Base-by-base conservation (phyloP, 2,797 vertebrate species). In the Lates japonicus region DNA sequence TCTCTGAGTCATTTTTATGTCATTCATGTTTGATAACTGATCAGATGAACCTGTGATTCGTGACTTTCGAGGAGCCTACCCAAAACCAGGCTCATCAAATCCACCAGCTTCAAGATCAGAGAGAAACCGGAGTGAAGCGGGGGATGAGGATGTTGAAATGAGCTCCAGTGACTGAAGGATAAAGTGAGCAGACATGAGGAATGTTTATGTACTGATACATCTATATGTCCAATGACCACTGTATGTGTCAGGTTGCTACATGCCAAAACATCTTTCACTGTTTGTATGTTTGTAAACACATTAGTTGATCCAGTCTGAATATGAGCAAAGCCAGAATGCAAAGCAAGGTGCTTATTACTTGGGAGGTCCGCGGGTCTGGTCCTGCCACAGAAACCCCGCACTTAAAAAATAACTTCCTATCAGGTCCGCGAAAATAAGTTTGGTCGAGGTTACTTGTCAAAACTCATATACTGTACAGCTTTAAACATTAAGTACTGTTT, bases 81-180 rank as follows among this genome's bases (percentile, higher is more conserved):
- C 7, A 86, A 78, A 80, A 77, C 61, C 20, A 71, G 49, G n/a
- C 74, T 89, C 44, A 86, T 91, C 58, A 92, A 87, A 84, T 91
- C 76, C 88, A 91, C 72, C 84, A 82, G 2, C 46, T 90, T 22
- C 74, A 76, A 65, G 73, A 83, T 78, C 87, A 1, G 77, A 91
- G 22, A 67, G 70, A 66, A 54, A 70, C 16, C 39, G 2, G 0
- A 39, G 62, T 55, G 78, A 78, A 31, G 37, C 52, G 0, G 19
- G 13, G 25, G 72, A 74, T 16, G 72, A 76, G 52, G 64, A 77
- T n/a, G 22, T 55, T 61, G 58, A 76, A 42, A 17, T 9, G 48
- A 59, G 14, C 22, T 44, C 33, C 17, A 22, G 20, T 42, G 22
- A 46, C n/a, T 25, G 13, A 63, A 46, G 55, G 31, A 13, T 20